Evolutionary conservation across 2,888 invertebrate genomes (phyloP), one percentile per base, ranked within the genome.

Genomic region (Idaea biselata): DNA sequence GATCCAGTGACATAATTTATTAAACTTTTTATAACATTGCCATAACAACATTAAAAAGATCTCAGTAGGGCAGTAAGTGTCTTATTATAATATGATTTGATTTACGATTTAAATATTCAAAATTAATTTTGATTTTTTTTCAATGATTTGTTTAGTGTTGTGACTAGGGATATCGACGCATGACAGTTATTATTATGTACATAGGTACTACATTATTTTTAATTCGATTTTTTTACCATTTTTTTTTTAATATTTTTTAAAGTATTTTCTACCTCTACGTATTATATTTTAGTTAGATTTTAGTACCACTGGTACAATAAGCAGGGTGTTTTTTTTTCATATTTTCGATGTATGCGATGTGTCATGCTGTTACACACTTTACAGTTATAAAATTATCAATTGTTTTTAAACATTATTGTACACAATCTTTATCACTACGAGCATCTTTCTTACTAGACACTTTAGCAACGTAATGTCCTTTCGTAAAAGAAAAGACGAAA

Each of bases 61-160:
- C 90, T 90, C 90, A 89, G 80, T 90, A 90, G 86, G 71, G 77
- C 76, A 72, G 70, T 88, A 88, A 87, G 88, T 44, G 8, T 16
- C 25, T 58, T 57, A 57, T 57, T 58, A 17, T 58, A 33, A 31
- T 31, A 56, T 25, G 25, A 25, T 25, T 25, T 25, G 25, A 44
- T 44, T 44, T 44, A 11, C 44, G 44, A 44, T 8, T 44, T 44
- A 44, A 44, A 44, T 14, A 1, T 44, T 44, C 44, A 44, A 44
- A 44, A 33, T 44, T 11, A 44, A 44, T 44, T 8, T 44, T 44
- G 1, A 8, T 44, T 44, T 7, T 44, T 3, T 14, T 44, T 44
- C 44, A 8, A 44, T 8, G 8, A 14, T 14, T 44, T 44, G 8
- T 44, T 44, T 44, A 44, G 44, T 8, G 14, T 25, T 25, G 25